Conservation (phyloP, 2,113 vertebrate species). For the Petroica traversi region DNA sequence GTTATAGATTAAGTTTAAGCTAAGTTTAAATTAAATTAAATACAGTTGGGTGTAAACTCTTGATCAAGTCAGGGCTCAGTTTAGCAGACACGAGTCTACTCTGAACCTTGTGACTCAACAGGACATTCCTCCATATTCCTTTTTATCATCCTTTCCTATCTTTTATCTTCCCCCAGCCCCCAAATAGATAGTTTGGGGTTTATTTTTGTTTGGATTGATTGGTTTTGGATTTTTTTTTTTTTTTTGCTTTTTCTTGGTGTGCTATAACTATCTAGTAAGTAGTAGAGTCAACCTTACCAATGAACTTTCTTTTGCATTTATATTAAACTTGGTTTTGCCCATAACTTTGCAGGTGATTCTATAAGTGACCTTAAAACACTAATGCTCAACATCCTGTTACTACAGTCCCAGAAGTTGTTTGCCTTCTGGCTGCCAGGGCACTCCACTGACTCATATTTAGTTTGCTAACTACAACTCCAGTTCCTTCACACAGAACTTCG, state of each 20-base stretch:
- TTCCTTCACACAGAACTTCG: background rate
- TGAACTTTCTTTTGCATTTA: background rate
- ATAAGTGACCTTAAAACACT: background rate
- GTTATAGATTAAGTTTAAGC: background rate
- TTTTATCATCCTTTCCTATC: background rate
- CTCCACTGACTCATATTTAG: background rate
- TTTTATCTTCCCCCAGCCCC: background rate
- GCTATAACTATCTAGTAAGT: background rate
- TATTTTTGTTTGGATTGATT: background rate
- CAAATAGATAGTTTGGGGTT: background rate
- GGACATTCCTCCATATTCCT: background rate
- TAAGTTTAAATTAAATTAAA: background rate
- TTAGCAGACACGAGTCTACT: accelerated
- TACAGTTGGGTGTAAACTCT: background rate
- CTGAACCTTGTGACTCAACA: background rate
- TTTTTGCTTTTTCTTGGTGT: background rate
- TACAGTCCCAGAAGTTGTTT: background rate
- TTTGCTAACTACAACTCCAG: background rate
- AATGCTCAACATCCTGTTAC: background rate
- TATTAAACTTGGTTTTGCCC: background rate
- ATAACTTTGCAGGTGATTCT: background rate
- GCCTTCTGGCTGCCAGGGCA: background rate
- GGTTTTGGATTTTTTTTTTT: background rate
- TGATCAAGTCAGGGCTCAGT: background rate
- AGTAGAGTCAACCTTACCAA: background rate